These are phyloP conservation scores for Acanthosepion esculentum DNA, from an alignment of 2,888 invertebrate species.

Conservation along the genomic window DNA sequence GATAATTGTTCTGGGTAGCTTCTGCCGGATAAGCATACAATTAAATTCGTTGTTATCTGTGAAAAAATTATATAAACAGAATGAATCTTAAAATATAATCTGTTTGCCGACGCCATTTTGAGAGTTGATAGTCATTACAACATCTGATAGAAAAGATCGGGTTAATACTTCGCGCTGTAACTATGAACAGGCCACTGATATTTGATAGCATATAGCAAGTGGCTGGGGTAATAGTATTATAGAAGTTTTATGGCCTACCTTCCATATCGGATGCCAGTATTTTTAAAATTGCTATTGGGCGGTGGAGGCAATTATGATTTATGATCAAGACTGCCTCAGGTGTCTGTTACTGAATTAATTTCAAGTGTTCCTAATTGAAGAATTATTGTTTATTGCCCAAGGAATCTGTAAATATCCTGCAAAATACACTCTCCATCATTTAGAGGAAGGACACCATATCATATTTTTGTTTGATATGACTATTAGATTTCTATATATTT, in stretches of 20 bases:
- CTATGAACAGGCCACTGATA: background rate
- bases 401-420: background rate
- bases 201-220: background rate
- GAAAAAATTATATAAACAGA: too few species aligned
- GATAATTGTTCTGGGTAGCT: too few species aligned
- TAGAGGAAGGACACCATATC: too few species aligned
- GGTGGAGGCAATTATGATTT: background rate
- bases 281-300: background rate
- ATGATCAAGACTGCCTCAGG: background rate
- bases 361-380: background rate
- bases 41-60: too few species aligned
- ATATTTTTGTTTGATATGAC: too few species aligned
- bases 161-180: background rate
- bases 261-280: background rate
- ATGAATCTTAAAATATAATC: too few species aligned
- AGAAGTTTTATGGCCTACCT: background rate
- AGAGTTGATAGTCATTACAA: too few species aligned
- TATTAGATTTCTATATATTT: too few species aligned
- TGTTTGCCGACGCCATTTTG: too few species aligned
- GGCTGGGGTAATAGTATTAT: background rate
- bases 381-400: background rate
- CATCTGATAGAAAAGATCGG: too few species aligned
- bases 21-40: too few species aligned
- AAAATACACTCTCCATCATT: too few species aligned
- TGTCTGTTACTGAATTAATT: background rate